These are phyloP conservation scores for Siniperca knerii DNA, from an alignment of 2,113 vertebrate genomes.

Conservation along the genomic window DNA sequence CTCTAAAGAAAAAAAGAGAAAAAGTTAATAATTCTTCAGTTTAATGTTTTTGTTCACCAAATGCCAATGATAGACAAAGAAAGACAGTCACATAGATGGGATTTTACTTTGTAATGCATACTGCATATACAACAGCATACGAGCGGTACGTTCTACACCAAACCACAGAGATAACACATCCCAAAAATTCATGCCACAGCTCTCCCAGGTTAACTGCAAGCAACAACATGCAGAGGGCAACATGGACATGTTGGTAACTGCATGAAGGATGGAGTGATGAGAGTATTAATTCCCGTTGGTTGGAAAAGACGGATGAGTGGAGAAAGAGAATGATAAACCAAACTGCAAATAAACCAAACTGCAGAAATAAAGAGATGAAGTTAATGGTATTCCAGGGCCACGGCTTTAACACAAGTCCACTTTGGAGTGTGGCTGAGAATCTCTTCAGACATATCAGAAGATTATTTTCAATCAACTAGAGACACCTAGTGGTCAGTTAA, in stretches of 20 bases:
- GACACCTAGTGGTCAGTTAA: constrained; percentile 69
- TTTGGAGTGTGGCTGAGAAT: background rate
- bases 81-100: background rate
- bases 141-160: background rate
- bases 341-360: constrained; percentile 21
- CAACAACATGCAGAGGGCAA: constrained; percentile 60
- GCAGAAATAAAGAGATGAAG: constrained; percentile 48
- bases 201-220: constrained; percentile 52
- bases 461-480: constrained; percentile 43
- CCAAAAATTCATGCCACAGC: constrained; percentile 50
- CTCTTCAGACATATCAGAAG: background rate
- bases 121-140: constrained; percentile 11
- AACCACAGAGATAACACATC: constrained; percentile 28
- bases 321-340: constrained; percentile 34
- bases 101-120: constrained; percentile 9
- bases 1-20: constrained; percentile 56
- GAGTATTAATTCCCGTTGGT: background rate
- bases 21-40: background rate
- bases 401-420: constrained; percentile 17
- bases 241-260: constrained; percentile 29
- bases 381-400: constrained; percentile 67
- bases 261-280: constrained; percentile 24
- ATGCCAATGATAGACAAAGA: background rate
- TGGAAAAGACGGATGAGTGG: constrained; percentile 32
- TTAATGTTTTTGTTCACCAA: background rate